These are phyloP conservation scores for Melanargia galathea DNA, from an alignment of 2,888 invertebrate species.

Conservation along the genomic window DNA sequence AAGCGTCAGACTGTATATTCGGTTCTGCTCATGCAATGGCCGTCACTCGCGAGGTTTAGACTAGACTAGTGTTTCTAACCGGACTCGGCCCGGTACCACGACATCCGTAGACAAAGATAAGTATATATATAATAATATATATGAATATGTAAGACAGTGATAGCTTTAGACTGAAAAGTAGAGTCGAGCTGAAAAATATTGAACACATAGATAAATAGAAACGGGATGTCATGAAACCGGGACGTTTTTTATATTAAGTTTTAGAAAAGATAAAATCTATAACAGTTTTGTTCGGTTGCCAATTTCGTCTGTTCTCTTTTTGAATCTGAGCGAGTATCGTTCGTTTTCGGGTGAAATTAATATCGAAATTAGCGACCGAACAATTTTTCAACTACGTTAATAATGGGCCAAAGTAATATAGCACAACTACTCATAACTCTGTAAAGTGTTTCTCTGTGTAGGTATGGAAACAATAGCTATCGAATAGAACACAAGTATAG, in stretches of 20 bases:
- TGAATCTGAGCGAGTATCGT: conserved; percentile 12
- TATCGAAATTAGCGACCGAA: conserved; percentile 69
- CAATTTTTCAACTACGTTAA: conserved; percentile 69
- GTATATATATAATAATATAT: conserved; percentile 29
- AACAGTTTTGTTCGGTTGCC: conserved; percentile 68
- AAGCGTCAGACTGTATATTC: conserved; percentile 71
- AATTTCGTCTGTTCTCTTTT: conserved; percentile 48
- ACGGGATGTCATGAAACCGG: conserved; percentile 72
- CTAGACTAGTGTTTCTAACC: conserved; percentile 57
- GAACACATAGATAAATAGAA: conserved; percentile 37
- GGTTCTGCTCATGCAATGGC: conserved; percentile 68
- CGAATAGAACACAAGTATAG: conserved; percentile 73
- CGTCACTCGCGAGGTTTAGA: conserved; percentile 53
- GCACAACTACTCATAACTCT: conserved; percentile 71
- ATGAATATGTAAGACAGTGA: too few species aligned
- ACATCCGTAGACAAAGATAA: conserved; percentile 51
- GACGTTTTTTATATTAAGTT: conserved; percentile 55
- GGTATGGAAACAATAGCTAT: conserved; percentile 68
- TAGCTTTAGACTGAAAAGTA: conserved; percentile 38
- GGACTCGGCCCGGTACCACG: conserved; percentile 63
- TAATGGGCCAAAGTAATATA: conserved; percentile 75
- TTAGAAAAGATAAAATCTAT: conserved; percentile 64
- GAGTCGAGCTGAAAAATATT: conserved; percentile 32
- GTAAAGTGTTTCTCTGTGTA: conserved; percentile 82
- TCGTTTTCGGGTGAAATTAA: too few species aligned